Evolutionary conservation across 2,888 invertebrate species (phyloP), one percentile per base, ranked within the genome.

Genomic region (Miltochrista miniata): DNA sequence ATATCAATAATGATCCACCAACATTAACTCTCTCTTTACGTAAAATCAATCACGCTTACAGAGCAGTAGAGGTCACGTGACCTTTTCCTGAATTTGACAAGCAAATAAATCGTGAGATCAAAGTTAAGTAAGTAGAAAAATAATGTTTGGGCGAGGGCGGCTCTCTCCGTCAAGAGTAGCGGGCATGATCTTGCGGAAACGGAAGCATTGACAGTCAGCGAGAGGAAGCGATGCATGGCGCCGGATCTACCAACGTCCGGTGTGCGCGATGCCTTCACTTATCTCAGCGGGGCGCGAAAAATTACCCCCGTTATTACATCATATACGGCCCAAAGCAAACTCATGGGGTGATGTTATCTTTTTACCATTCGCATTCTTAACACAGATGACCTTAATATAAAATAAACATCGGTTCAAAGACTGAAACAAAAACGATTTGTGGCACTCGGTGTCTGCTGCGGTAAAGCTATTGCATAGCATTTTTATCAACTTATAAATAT

Each of bases 71-170:
- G 76, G 87, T 63, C 89, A 83, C 90, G 90, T 87, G 90, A 71
- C 87, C 74, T 80, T 74, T 88, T 90, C 87, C 91, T 89, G 90
- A 77, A 78, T 81, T 86, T 89, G 90, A 90, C 90, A 90, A 84
- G 76, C 81, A 85, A 87, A 90, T 90, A 90, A 90, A 90, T 91
- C 79, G 85, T 76, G 60, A 80, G 81, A 85, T 88, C 85, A 86
- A 83, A 85, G 84, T 76, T 77, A 70, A 72, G 68, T 79, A 68
- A 77, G 78, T 74, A 73, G 83, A 80, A 85, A 86, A 87, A 85
- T 83, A 83, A 80, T 70, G 71, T 72, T 66, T 68, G 66, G 64
- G 66, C 66, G 73, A 80, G 74, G 85, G 83, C 79, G 80, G 80
- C 62, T 63, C 64, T 68, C 62, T 71, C 69, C 64, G 74, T 74